Evolutionary conservation across 1,140 invertebrate genomes (phyloP), one percentile per base, ranked within the genome.

Genomic region (Pachypeltis micranthus): DNA sequence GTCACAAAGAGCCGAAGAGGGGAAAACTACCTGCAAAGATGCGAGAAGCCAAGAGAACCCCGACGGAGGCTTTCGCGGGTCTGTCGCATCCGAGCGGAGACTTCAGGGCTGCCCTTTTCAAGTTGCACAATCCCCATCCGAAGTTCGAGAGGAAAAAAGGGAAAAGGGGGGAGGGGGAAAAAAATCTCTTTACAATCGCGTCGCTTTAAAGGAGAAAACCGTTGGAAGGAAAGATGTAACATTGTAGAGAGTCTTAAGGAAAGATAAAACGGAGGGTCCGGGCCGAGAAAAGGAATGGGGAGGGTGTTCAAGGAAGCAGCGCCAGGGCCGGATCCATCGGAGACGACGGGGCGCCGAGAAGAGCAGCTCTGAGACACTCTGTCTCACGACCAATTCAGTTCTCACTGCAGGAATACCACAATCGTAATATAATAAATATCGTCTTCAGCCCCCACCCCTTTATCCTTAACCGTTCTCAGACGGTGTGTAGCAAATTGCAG

Each of bases 41-140:
- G n/a, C n/a, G n/a, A n/a, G n/a, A n/a, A n/a, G n/a, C n/a, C n/a
- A n/a, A n/a, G n/a, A n/a, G n/a, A n/a, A n/a, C n/a, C 47, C 47
- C 23, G 7, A 10, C 4, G 47, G 47, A 21, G 47, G 47, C 4
- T 4, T 7, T 10, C 47, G 12, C 23, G 7, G 7, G 47, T 51
- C 47, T 51, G 4, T n/a, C 34, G 12, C 47, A 21, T 51, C 47
- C 47, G 12, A 7, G 47, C 10, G 47, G 7, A 21, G 47, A 21
- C n/a, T n/a, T n/a, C n/a, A n/a, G 21, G 21, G 47, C 12, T 51
- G 47, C n/a, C 47, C 47, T 51, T 39, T 51, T 51, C 47, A 51
- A 51, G 47, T 51, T 51, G 47, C 47, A 51, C 47, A 51, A 51
- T 51, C 47, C 47, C n/a, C n/a, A n/a, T n/a, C n/a, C n/a, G n/a